Conservation (phyloP, 2,888 invertebrate genomes). For the Sussaba pulchella region DNA sequence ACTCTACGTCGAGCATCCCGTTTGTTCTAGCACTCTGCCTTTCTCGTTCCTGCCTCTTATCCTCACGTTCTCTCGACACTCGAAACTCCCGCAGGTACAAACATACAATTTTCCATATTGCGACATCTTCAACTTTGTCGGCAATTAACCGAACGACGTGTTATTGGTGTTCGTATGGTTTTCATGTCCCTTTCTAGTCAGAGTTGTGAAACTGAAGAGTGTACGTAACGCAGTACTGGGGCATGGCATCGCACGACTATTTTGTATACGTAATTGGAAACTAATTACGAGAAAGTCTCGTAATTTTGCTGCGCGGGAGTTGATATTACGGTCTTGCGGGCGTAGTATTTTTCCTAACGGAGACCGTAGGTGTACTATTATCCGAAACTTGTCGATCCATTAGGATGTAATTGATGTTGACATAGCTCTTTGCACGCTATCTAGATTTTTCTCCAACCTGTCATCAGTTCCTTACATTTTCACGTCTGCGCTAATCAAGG, state of each 20-base stretch:
- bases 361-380: neutral
- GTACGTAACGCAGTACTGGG: neutral
- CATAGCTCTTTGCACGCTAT: neutral
- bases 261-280: conserved; percentile 37
- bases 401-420: neutral
- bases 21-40: conserved; percentile 25
- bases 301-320: conserved; percentile 1
- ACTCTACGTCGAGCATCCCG: conserved; percentile 26
- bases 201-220: neutral
- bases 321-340: conserved; percentile 16
- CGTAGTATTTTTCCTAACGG: neutral
- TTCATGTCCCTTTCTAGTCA: conserved; percentile 6
- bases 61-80: conserved; percentile 27
- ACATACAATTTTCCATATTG: conserved; percentile 45
- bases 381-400: neutral
- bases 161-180: conserved; percentile 37
- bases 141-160: conserved; percentile 56
- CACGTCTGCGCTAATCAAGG: too few species aligned
- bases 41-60: conserved; percentile 44
- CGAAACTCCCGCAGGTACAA: conserved; percentile 14
- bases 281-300: conserved; percentile 50
- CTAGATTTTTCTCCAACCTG: neutral
- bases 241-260: conserved; percentile 4
- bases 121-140: conserved; percentile 44
- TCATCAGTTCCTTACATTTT: neutral